Evolutionary conservation across 37 sponge, comb jelly and placozoan species (phyloP), one percentile per base, ranked within the genome.

Genomic region (Tethya wilhelma): DNA sequence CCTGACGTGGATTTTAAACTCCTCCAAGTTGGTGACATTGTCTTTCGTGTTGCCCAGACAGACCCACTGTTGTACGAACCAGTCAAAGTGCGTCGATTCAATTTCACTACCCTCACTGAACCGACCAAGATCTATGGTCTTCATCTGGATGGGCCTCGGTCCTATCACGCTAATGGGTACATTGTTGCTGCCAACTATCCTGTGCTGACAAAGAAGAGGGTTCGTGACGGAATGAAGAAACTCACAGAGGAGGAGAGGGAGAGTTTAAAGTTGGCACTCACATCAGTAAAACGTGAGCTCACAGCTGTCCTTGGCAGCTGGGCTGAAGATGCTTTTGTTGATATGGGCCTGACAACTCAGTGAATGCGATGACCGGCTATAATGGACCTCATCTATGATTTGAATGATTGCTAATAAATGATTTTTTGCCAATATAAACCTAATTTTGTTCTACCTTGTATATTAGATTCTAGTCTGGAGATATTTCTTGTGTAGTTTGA

Each of bases 81-180:
- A n/a, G 69, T 68, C 41, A 68, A 68, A n/a, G n/a, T 68, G 14
- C 69, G 23, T 23, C 8, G 23, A n/a, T 68, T 68, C 69, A 39
- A 36, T 34, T 68, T 68, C 41, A 37, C 23, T 9, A 37, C 69
- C 17, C 19, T 34, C 4, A 23, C 38, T 11, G 69, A 68, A 40
- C 69, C 69, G 5, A 36, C 43, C 38, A 68, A 68, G 41, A 38
- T 68, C 41, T 68, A 68, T 68, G 69, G 69, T 34, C 69, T 68
- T 34, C 69, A 68, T 40, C 43, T 68, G 8, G 69, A 68, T 68
- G 69, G 69, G 14, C 40, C 69, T 39, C 69, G 69, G 39, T 68
- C 69, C 38, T 68, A 68, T 40, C 69, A 68, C 43, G 69, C 69
- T n/a, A 68, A 68, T 68, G 69, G 69, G 39, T 68, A 68, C 33